Evolutionary conservation across 2,113 vertebrate genomes (phyloP).

Genomic region (Notarius quadriscutis): DNA sequence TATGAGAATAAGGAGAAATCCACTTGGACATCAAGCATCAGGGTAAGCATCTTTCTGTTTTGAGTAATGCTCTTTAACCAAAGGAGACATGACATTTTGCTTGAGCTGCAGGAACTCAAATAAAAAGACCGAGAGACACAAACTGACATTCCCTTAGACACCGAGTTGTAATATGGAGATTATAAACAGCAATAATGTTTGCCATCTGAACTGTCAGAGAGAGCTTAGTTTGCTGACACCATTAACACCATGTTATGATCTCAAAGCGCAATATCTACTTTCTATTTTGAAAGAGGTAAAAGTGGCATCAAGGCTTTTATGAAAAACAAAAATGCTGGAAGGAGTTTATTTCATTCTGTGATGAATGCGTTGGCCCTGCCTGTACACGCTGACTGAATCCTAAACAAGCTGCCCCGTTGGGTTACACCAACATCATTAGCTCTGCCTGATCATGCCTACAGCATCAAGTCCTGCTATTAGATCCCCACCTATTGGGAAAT

Average conservation of each 20-base stretch:
- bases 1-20: background rate
- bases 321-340: background rate
- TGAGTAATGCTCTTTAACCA: background rate
- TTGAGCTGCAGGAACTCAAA: constrained; percentile 1
- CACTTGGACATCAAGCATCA: background rate
- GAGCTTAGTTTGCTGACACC: no score
- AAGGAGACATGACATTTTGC: constrained; percentile 1
- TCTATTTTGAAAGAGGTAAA: background rate
- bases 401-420: constrained; percentile 13
- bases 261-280: background rate
- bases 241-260: no score
- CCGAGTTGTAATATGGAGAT: background rate
- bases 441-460: constrained; percentile 25
- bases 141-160: background rate
- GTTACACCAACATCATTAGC: constrained; percentile 25
- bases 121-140: background rate
- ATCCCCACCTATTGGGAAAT: constrained; percentile 1
- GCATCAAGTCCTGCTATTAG: background rate
- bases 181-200: background rate
- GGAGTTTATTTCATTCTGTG: constrained; percentile 4
- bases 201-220: background rate
- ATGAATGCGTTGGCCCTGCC: constrained; percentile 1
- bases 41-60: background rate
- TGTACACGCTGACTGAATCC: constrained; percentile 15
- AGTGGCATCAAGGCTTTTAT: background rate